These are phyloP conservation scores for Plagodis dolabraria DNA, from an alignment of 2,888 invertebrate genomes.

Conservation along the genomic window DNA sequence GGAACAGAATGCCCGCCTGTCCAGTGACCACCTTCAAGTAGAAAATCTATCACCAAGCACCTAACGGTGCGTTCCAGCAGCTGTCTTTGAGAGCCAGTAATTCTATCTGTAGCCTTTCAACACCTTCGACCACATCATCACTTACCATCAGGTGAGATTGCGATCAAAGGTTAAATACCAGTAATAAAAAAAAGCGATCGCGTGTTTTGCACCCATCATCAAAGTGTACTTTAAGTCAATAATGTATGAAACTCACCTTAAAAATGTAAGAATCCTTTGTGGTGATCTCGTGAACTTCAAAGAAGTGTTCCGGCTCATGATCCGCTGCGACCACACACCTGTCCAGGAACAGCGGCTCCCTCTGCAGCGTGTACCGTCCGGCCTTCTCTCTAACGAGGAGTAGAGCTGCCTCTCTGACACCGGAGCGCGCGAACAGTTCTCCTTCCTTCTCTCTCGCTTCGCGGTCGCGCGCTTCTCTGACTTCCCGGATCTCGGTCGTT, in stretches of 20 bases:
- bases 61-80: too few species aligned
- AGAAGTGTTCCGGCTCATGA: slow-evolving; percentile 96
- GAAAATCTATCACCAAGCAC: too few species aligned
- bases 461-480: slow-evolving; percentile 79
- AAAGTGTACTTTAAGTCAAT: too few species aligned
- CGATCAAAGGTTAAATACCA: too few species aligned
- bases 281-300: slow-evolving; percentile 96
- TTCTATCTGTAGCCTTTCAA: too few species aligned
- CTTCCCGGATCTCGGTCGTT: slow-evolving; percentile 88
- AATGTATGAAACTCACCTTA: slow-evolving; percentile 86
- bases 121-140: too few species aligned
- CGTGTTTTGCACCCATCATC: too few species aligned
- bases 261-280: slow-evolving; percentile 97
- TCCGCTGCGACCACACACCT: slow-evolving; percentile 96
- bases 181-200: too few species aligned
- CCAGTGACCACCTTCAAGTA: too few species aligned
- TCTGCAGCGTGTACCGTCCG: slow-evolving; percentile 92
- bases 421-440: slow-evolving; percentile 88
- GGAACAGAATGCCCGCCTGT: too few species aligned
- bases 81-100: too few species aligned
- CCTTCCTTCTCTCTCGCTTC: slow-evolving; percentile 77
- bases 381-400: slow-evolving; percentile 95
- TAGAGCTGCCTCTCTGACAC: slow-evolving; percentile 94
- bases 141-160: too few species aligned
- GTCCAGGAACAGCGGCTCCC: slow-evolving; percentile 96